Evolutionary conservation across 2,797 vertebrate species (phyloP).

Genomic region (Artibeus lituratus): DNA sequence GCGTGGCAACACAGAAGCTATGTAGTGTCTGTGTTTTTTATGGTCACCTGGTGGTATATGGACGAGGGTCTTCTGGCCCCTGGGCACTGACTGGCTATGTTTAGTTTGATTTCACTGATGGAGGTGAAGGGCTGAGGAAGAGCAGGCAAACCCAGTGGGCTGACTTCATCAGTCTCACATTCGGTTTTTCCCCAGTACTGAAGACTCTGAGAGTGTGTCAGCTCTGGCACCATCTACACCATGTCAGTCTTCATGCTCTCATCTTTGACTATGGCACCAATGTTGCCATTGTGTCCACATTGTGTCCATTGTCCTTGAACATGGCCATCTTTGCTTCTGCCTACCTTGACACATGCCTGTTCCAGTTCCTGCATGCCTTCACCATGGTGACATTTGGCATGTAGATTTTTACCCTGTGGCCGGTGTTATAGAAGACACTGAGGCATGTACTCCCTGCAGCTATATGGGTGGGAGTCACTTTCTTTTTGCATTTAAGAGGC

Average conservation of each 20-base stretch:
- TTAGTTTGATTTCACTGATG: conserved; percentile 85
- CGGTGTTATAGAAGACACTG: conserved; percentile 90
- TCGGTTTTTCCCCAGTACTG: neutral
- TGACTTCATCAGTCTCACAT: conserved; percentile 78
- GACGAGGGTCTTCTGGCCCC: conserved; percentile 88
- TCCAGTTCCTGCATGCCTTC: conserved; percentile 90
- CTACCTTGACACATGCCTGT: conserved; percentile 91
- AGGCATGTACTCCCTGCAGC: conserved; percentile 81
- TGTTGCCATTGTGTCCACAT: conserved; percentile 86
- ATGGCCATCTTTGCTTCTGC: conserved; percentile 94
- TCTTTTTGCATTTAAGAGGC: conserved; percentile 85
- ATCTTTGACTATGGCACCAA: conserved; percentile 89
- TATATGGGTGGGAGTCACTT: conserved; percentile 87
- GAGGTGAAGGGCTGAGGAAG: conserved; percentile 73
- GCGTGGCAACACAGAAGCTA: conserved; percentile 90
- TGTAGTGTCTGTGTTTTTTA: conserved; percentile 93
- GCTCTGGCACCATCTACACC: conserved; percentile 95
- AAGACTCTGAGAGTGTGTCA: conserved; percentile 90
- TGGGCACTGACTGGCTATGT: conserved; percentile 86
- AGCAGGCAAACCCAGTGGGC: conserved; percentile 86
- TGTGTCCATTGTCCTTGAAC: conserved; percentile 92
- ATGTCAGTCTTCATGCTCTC: conserved; percentile 91
- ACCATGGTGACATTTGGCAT: conserved; percentile 93
- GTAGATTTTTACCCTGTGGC: conserved; percentile 94
- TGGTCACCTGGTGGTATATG: conserved; percentile 94